Percentiles rank a stretch among this genome's conserved stretches.
Evolutionary conservation across 2,797 vertebrate genomes (phyloP).

Genomic region (Hephaestus fuliginosus): DNA sequence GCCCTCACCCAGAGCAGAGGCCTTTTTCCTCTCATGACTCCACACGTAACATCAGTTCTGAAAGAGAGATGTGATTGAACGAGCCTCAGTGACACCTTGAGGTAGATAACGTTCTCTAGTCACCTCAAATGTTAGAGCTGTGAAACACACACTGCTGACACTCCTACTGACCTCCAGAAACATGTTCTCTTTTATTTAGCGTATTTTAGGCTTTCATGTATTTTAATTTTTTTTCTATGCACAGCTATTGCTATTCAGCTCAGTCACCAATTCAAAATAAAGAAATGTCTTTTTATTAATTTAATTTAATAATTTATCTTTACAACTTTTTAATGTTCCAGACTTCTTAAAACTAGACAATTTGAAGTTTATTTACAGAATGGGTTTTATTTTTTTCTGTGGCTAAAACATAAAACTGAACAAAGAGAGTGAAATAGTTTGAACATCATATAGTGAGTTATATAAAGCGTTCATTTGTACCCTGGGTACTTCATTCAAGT

Average conservation of each 20-base stretch:
- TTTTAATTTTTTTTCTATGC: constrained; percentile 25
- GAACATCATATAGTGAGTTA: constrained; percentile 34
- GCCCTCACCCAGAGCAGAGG: constrained; percentile 30
- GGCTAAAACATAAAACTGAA: constrained; percentile 57
- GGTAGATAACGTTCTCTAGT: constrained; percentile 77
- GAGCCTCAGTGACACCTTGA: constrained; percentile 71
- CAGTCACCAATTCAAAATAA: constrained; percentile 58
- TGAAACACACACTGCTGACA: constrained; percentile 44
- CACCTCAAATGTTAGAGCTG: constrained; percentile 46
- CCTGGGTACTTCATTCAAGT: constrained; percentile 1
- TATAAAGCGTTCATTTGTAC: constrained; percentile 22
- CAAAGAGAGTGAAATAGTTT: constrained; percentile 24
- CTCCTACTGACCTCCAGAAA: constrained; percentile 32
- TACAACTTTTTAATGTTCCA: constrained; percentile 39
- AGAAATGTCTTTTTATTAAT: constrained; percentile 1
- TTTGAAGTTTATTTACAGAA: constrained; percentile 37
- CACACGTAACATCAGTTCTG: constrained; percentile 37
- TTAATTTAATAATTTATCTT: constrained; percentile 52
- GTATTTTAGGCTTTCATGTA: constrained; percentile 22
- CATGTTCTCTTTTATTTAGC: not conserved
- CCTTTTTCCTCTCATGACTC: constrained; percentile 22
- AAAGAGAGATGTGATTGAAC: constrained; percentile 42
- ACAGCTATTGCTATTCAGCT: constrained; percentile 51
- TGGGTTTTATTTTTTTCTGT: constrained; percentile 53
- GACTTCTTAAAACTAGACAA: constrained; percentile 59